Base-by-base conservation (phyloP, 53 echinoderm and acorn worm genomes). In the Pentamera pediparva region DNA sequence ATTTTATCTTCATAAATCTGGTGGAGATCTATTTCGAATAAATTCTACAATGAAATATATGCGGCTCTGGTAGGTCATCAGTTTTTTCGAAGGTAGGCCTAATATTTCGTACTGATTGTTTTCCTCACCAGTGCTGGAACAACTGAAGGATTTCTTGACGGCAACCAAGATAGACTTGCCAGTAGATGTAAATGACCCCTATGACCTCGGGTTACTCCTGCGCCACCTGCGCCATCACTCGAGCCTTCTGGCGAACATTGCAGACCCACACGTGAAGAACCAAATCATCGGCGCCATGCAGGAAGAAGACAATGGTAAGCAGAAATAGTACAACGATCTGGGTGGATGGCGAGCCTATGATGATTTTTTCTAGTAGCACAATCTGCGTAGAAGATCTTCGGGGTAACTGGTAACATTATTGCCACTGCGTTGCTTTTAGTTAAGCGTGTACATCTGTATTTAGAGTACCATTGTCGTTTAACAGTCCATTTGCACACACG, bases 101-200 rank as follows among this genome's bases (percentile, higher is more conserved):
- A 55, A 19, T 9, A n/a, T n/a, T n/a, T n/a, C n/a, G n/a, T n/a
- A n/a, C 13, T 57, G 17, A 8, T 28, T 39, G 21, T 21, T 3
- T 3, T 38, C 30, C 17, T 62, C 17, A 4, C 30, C 52, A 93
- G 94, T 93, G 47, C 56, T 93, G 83, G 59, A 86, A 30, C 69
- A 93, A 36, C 64, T 93, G 26, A 86, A 87, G 19, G 86, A 86
- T 9, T 70, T 93, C 27, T 74, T 92, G 22, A 81, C 84, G 47
- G 69, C 86, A 2, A 89, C 90, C 5, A 93, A 93, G 79, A 86
- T 93, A 36, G 90, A 89, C 59, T 82, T 93, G 33, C 89, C 89
- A 3, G 89, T 93, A 19, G 94, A 93, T 78, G 90, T 93, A 61
- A 93, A 93, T 57, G 94, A 93, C 24, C 94, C 94, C 9, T 93